A percentile compares a stretch with the other conserved stretches of the same genome.
Conservation (phyloP, 2,797 vertebrate genomes). For the Selene dorsalis region DNA sequence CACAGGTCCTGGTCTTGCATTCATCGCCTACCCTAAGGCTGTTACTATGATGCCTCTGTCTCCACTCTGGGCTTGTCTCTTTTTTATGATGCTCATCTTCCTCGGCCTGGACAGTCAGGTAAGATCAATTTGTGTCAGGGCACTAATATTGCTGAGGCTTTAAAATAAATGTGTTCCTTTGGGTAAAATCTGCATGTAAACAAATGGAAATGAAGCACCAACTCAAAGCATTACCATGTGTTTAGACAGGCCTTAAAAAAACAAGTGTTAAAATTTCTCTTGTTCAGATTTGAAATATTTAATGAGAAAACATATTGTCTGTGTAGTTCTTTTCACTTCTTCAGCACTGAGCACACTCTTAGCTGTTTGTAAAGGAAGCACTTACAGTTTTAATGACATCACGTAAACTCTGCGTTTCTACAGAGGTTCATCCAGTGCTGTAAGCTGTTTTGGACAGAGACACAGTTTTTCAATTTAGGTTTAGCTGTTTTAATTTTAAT, state of each 20-base stretch:
- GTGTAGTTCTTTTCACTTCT: neutral
- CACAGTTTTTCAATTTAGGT: neutral
- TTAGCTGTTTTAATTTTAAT: neutral
- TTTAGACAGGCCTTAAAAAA: neutral
- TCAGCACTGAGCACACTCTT: neutral
- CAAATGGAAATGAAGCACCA: neutral
- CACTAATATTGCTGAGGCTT: neutral
- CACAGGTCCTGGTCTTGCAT: slow-evolving; percentile 94
- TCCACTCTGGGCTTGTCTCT: slow-evolving; percentile 95
- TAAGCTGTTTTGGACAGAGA: neutral
- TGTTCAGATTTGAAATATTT: neutral
- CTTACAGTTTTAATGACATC: neutral
- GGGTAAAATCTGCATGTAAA: neutral
- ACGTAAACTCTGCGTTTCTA: neutral
- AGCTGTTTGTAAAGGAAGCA: neutral
- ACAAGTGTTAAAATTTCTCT: neutral
- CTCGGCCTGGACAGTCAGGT: slow-evolving; percentile 99
- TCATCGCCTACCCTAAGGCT: slow-evolving; percentile 98
- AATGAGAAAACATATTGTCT: neutral
- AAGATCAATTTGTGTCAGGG: slow-evolving; percentile 7
- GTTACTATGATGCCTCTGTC: slow-evolving; percentile 99
- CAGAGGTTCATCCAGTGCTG: neutral
- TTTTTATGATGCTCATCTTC: slow-evolving; percentile 99
- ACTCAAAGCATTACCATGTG: neutral
- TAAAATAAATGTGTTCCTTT: neutral